Conservation (phyloP, 2,888 invertebrate species). For the Papilio elwesi region DNA sequence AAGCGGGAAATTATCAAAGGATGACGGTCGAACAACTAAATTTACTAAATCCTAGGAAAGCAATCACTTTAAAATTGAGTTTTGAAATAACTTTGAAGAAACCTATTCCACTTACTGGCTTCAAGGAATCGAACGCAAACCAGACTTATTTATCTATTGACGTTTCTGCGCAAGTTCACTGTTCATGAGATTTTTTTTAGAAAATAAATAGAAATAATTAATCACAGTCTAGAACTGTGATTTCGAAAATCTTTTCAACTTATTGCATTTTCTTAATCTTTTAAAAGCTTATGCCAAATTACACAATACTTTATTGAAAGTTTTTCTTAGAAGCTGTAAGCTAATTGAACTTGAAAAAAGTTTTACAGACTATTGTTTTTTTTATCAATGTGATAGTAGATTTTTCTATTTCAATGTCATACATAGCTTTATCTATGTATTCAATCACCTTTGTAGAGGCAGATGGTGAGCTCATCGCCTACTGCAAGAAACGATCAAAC, state of each 20-base stretch:
- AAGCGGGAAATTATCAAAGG: neutral
- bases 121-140: constrained; percentile 12
- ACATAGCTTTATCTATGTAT: no score
- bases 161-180: constrained; percentile 2
- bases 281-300: neutral
- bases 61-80: constrained; percentile 7
- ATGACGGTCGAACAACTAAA: neutral
- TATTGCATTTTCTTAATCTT: neutral
- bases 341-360: neutral
- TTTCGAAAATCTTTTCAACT: constrained; percentile 11
- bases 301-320: neutral
- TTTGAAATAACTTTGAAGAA: neutral
- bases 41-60: neutral
- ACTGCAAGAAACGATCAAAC: no score
- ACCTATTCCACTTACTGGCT: neutral
- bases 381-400: neutral
- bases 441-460: no score
- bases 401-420: no score
- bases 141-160: constrained; percentile 12
- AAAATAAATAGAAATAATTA: neutral
- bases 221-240: constrained; percentile 6
- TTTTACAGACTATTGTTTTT: neutral
- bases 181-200: neutral
- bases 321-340: neutral
- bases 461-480: no score